Evolutionary conservation across 2,888 invertebrate genomes (phyloP), one percentile per base, ranked within the genome.

Genomic region (Bibio marci): DNA sequence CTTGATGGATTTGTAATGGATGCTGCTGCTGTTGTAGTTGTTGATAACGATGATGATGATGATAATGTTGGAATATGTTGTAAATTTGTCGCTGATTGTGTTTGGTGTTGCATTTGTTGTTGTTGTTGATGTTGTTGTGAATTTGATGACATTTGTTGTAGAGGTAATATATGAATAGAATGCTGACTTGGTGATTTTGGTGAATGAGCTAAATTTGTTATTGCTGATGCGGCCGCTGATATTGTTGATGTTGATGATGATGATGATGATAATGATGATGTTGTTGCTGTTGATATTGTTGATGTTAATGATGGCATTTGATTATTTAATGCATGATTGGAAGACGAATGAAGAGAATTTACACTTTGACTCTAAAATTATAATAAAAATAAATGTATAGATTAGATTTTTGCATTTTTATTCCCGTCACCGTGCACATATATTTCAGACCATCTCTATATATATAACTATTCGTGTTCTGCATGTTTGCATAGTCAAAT

Each of bases 141-240:
- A 19, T 26, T 25, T 35, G 35, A 22, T 35, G 25, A 26, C 11
- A 26, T 25, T 11, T 22, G 22, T 6, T 22, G 22, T 32, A 15
- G n/a, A 7, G 34, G 34, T 22, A 34, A 19, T 19, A 34, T 19
- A 10, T 34, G 30, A 25, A 38, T 13, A 19, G 34, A 37, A 41
- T 54, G 54, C 46, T 59, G 62, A 52, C 56, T 61, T 49, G 62
- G 62, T 42, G 62, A 62, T 55, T 62, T 62, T 45, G 62, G 60
- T 44, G 62, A 59, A 27, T 37, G 37, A n/a, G 32, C 27, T 52
- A 55, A 56, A 53, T 56, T 59, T 48, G 53, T 49, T 48, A 41
- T 43, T 32, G 31, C 22, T 32, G 32, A 32, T 4, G 30, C 6
- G 14, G 35, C 18, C n/a, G 35, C 17, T n/a, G 22, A 17, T 8